Conservation (phyloP, 1,140 invertebrate species). For the Drosophila rhopaloa region DNA sequence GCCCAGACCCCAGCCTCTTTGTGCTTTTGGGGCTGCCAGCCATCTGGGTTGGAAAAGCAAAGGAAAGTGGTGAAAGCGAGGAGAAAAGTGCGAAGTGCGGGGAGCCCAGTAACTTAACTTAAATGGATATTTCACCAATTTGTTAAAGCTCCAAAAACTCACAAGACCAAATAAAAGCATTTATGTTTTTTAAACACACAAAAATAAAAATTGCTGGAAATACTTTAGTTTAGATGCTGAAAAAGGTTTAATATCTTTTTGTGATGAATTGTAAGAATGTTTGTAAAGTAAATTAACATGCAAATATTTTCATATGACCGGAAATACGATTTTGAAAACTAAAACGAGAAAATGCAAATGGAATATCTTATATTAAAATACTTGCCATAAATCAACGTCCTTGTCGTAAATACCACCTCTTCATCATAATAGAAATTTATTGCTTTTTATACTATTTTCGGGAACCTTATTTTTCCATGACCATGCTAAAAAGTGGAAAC, state of each 20-base stretch:
- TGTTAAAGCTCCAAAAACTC: too few relatives aligned
- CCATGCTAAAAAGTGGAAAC: constrained; percentile 7
- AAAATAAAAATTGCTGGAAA: too few relatives aligned
- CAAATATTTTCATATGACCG: background rate
- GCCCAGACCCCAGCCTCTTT: constrained; percentile 46
- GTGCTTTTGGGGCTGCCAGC: constrained; percentile 56
- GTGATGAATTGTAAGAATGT: too few relatives aligned
- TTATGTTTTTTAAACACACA: too few relatives aligned
- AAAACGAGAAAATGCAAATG: background rate
- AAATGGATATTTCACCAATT: constrained; percentile 5
- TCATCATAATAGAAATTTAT: constrained; percentile 40
- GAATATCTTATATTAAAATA: constrained; percentile 9
- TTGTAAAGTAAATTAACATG: too few relatives aligned
- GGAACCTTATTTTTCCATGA: constrained; percentile 15
- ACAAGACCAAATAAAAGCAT: too few relatives aligned
- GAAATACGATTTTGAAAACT: too few relatives aligned
- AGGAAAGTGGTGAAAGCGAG: constrained; percentile 17
- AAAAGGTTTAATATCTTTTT: too few relatives aligned
- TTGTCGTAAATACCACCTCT: constrained; percentile 27
- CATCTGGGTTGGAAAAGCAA: constrained; percentile 63
- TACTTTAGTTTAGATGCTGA: too few relatives aligned
- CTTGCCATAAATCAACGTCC: constrained; percentile 31
- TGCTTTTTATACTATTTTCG: constrained; percentile 34
- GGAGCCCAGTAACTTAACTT: background rate
- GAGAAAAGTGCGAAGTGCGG: background rate